These are phyloP conservation scores for Lerema accius DNA, from an alignment of 1,140 invertebrate species.

Conservation along the genomic window DNA sequence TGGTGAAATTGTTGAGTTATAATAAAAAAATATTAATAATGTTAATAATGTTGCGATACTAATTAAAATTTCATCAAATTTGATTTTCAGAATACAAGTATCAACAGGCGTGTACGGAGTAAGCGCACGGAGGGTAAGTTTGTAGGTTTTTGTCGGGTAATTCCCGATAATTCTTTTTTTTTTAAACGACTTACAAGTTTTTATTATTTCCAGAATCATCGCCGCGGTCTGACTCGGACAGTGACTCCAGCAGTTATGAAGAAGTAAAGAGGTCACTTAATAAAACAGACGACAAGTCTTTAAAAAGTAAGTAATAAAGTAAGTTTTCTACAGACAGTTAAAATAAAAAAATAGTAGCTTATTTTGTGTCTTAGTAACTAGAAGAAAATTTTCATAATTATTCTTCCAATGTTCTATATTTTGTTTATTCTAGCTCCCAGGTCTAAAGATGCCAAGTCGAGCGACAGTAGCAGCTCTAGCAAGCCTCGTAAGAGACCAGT, in stretches of 20 bases:
- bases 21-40: no score
- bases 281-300: constrained; percentile 67
- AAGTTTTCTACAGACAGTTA: no score
- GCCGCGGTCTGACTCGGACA: constrained; percentile 83
- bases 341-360: no score
- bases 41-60: no score
- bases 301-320: constrained; percentile 56
- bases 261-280: constrained; percentile 73
- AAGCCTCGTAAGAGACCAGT: constrained; percentile 70
- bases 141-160: no score
- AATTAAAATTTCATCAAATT: no score
- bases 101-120: constrained; percentile 84
- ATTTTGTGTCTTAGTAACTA: no score
- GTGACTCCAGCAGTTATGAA: constrained; percentile 84
- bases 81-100: constrained; percentile 81
- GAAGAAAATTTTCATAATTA: no score
- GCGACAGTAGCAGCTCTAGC: constrained; percentile 67
- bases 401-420: constrained; percentile 11
- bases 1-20: no score
- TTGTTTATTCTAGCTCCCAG: constrained; percentile 54
- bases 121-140: constrained; percentile 86
- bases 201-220: constrained; percentile 80
- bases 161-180: background rate
- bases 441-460: constrained; percentile 69
- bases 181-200: background rate